Conservation (phyloP, 2,113 vertebrate genomes). For the Anas platyrhynchos region DNA sequence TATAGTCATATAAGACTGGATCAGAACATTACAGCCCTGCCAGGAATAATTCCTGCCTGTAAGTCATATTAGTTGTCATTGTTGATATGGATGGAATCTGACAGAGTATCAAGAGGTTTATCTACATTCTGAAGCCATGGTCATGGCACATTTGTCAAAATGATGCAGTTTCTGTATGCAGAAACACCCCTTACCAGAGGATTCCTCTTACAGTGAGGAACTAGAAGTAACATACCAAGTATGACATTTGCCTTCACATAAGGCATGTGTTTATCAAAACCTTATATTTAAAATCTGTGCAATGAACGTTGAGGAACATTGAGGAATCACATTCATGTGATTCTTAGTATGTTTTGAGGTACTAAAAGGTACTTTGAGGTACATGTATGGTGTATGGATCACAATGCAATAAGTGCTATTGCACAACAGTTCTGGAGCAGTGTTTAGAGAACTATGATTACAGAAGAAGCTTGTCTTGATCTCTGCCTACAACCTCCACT, state of each 20-base stretch:
- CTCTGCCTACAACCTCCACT: background rate
- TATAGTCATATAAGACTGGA: background rate
- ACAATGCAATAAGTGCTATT: background rate
- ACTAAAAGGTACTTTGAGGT: no score
- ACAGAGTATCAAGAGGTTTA: rapidly evolving
- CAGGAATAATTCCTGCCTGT: background rate
- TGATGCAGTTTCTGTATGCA: background rate
- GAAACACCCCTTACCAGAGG: background rate
- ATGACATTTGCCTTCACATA: background rate
- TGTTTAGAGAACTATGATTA: background rate
- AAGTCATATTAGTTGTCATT: background rate
- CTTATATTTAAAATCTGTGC: background rate
- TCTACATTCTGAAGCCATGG: background rate
- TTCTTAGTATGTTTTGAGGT: background rate
- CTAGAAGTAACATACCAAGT: background rate
- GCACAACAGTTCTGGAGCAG: background rate
- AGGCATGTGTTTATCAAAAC: background rate
- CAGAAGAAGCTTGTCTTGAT: background rate
- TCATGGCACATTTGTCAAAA: background rate
- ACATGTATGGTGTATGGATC: background rate
- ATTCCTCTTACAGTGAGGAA: background rate
- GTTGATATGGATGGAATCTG: background rate
- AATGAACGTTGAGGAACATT: background rate
- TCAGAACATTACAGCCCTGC: background rate
- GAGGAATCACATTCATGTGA: background rate